Evolutionary conservation across 2,888 invertebrate species (phyloP).

Genomic region (Eilema sororculum): DNA sequence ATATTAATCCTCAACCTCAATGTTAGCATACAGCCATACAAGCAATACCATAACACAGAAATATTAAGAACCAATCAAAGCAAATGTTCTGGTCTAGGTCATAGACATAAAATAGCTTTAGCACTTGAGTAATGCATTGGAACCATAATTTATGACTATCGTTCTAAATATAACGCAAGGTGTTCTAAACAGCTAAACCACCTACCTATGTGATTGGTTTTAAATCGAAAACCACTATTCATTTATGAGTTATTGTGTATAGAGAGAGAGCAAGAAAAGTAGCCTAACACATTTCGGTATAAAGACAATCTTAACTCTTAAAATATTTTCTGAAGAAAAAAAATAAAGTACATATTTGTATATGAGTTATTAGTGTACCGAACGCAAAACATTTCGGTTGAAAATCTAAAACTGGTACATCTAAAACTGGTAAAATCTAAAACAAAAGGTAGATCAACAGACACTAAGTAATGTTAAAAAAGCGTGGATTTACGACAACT

Average conservation of each 20-base stretch:
- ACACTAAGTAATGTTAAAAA: too few relatives aligned
- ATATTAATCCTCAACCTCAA: too few relatives aligned
- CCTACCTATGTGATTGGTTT: neutral
- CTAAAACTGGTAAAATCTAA: too few relatives aligned
- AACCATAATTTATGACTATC: neutral
- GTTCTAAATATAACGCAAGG: neutral
- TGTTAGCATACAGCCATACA: neutral
- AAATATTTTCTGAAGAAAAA: too few relatives aligned
- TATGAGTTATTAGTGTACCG: too few relatives aligned
- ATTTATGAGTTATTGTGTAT: neutral
- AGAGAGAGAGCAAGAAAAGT: neutral
- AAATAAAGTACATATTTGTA: too few relatives aligned
- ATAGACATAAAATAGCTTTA: neutral
- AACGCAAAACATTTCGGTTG: too few relatives aligned
- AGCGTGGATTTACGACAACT: too few relatives aligned
- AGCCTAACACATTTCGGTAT: neutral
- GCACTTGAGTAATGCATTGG: slow-evolving; percentile 4
- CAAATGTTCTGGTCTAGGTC: neutral
- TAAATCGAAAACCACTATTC: neutral
- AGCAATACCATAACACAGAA: neutral
- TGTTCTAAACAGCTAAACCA: neutral
- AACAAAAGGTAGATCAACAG: too few relatives aligned
- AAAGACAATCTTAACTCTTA: neutral
- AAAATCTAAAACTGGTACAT: too few relatives aligned
- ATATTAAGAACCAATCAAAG: neutral